These are phyloP conservation scores for Caenorhabditis becei DNA, from an alignment of 2,888 invertebrate species.

Conservation along the genomic window DNA sequence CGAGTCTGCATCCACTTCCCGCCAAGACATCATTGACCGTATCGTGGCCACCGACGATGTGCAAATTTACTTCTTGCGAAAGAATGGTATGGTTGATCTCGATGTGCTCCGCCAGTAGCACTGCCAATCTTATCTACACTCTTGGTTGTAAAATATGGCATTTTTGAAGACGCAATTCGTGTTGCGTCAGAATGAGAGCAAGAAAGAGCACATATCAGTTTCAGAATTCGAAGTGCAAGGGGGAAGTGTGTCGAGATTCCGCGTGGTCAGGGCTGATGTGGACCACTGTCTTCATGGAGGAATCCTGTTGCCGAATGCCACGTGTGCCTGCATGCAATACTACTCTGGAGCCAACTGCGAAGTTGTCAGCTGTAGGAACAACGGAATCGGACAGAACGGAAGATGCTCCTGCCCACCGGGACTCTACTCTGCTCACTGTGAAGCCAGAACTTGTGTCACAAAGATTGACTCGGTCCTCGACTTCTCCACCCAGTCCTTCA, in stretches of 20 bases:
- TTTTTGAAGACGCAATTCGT: slow-evolving; percentile 27
- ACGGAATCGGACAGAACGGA: slow-evolving; percentile 58
- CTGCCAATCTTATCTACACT: slow-evolving; percentile 34
- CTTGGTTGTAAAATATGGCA: slow-evolving; percentile 25
- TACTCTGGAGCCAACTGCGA: slow-evolving; percentile 58
- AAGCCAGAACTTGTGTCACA: slow-evolving; percentile 57
- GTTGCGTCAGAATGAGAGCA: slow-evolving; percentile 43
- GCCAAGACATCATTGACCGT: slow-evolving; percentile 57
- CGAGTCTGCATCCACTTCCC: slow-evolving; percentile 19
- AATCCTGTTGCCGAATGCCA: slow-evolving; percentile 62
- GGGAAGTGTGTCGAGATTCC: slow-evolving; percentile 28
- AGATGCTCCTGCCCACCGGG: slow-evolving; percentile 64
- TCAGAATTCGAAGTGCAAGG: slow-evolving; percentile 41
- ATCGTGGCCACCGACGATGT: slow-evolving; percentile 44
- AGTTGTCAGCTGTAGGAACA: slow-evolving; percentile 57
- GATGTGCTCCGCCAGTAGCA: slow-evolving; percentile 13
- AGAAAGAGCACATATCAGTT: slow-evolving; percentile 27
- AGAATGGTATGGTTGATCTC: slow-evolving; percentile 39
- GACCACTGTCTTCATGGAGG: slow-evolving; percentile 56
- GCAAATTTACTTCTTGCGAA: slow-evolving; percentile 49
- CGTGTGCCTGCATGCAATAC: slow-evolving; percentile 61
- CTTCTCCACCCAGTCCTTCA: slow-evolving; percentile 52
- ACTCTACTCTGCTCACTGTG: slow-evolving; percentile 59
- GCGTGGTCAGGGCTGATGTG: slow-evolving; percentile 35
- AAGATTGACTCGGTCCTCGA: slow-evolving; percentile 48